Percentiles rank a stretch among this genome's conserved stretches.
These are phyloP conservation scores for Pherbina coryleti DNA, from an alignment of 2,888 invertebrate species.

Conservation along the genomic window DNA sequence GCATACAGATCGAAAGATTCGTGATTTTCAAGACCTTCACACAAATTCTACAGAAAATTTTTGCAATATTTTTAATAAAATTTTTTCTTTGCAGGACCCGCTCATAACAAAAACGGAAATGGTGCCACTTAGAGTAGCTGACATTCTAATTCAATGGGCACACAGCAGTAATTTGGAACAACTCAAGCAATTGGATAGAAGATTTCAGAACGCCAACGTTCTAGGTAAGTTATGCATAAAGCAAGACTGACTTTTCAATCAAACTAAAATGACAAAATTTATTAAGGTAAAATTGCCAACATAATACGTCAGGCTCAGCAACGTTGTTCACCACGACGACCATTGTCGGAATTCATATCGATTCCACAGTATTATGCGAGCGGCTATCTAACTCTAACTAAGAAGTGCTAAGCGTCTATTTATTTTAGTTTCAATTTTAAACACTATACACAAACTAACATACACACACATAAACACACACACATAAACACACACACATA, in stretches of 20 bases:
- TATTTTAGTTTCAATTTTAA: not conserved
- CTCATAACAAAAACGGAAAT: slow-evolving; percentile 52
- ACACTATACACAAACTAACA: not conserved
- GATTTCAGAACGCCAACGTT: slow-evolving; percentile 65
- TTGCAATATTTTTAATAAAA: no score
- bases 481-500: slow-evolving; percentile 47
- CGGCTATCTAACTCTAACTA: slow-evolving; percentile 63
- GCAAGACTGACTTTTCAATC: not conserved
- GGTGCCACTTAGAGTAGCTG: slow-evolving; percentile 62
- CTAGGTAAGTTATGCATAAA: slow-evolving; percentile 57
- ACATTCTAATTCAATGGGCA: slow-evolving; percentile 65
- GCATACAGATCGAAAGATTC: no score
- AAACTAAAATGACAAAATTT: slow-evolving; percentile 1
- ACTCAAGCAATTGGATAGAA: slow-evolving; percentile 62
- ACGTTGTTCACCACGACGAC: slow-evolving; percentile 54
- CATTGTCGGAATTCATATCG: slow-evolving; percentile 63
- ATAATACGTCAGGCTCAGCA: slow-evolving; percentile 66
- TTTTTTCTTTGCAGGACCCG: slow-evolving; percentile 49
- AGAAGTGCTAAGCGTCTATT: not conserved
- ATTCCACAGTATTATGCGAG: slow-evolving; percentile 69
- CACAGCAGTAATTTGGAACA: slow-evolving; percentile 62
- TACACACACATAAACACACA: not conserved
- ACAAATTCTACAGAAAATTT: no score
- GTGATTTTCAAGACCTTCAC: no score
- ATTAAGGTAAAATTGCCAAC: slow-evolving; percentile 67